These are phyloP conservation scores for Hirudinaria manillensis DNA, from an alignment of 2,888 invertebrate genomes.

Conservation along the genomic window DNA sequence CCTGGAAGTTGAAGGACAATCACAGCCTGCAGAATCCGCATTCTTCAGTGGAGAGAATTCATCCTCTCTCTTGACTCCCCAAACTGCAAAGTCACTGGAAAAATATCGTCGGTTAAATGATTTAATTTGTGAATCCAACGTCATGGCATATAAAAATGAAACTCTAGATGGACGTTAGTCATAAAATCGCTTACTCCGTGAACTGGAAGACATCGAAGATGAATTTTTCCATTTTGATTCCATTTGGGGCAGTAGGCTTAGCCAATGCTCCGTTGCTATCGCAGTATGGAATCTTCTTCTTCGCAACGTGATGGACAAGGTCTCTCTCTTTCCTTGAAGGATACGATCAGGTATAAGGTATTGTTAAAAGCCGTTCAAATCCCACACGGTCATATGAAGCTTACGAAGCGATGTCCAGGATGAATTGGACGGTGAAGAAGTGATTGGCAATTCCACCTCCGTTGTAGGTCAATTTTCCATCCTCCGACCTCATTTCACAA, in stretches of 20 bases:
- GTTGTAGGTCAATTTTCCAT: constrained; percentile 78
- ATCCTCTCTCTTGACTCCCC: constrained; percentile 72
- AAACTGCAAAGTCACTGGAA: constrained; percentile 35
- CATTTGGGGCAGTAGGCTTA: constrained; percentile 78
- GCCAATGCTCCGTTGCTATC: constrained; percentile 63
- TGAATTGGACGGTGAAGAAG: constrained; percentile 81
- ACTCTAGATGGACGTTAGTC: not conserved
- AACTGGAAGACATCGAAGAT: constrained; percentile 97
- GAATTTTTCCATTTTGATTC: constrained; percentile 98
- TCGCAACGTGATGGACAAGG: constrained; percentile 84
- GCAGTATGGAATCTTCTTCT: constrained; percentile 88
- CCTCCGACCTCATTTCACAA: constrained; percentile 68
- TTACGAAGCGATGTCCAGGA: constrained; percentile 66
- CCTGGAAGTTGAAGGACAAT: constrained; percentile 81
- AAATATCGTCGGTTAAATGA: not conserved
- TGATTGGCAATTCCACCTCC: constrained; percentile 98
- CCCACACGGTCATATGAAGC: constrained; percentile 34
- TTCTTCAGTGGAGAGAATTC: constrained; percentile 98
- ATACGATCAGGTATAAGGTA: not conserved
- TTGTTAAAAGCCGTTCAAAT: too few species aligned
- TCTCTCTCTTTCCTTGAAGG: constrained; percentile 60
- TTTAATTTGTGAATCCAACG: too few species aligned
- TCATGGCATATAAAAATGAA: too few species aligned
- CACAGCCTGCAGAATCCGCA: constrained; percentile 75
- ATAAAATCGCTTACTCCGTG: constrained; percentile 61